phyloP scores from a whole-genome alignment of 2,113 vertebrate species.

The Phocoena phocoena region DNA sequence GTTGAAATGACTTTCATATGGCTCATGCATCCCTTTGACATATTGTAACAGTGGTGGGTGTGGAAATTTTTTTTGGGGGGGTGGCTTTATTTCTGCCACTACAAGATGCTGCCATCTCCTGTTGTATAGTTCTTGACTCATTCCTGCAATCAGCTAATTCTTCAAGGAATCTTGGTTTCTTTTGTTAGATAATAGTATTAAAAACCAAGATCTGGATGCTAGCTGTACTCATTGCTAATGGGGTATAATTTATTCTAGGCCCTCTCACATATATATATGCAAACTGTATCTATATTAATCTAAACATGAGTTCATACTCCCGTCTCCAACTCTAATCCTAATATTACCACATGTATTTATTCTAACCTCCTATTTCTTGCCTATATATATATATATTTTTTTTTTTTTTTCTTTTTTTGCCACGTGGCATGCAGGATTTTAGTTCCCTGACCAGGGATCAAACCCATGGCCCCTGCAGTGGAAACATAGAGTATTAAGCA shows the following conservation, averaged over 20 bases:
- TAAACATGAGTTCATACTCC: neutral
- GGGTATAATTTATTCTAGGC: neutral
- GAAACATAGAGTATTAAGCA: neutral
- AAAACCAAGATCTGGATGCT: neutral
- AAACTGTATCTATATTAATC: neutral
- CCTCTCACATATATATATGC: neutral
- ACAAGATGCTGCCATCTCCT: neutral
- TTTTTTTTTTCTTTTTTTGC: neutral
- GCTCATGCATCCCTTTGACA: neutral
- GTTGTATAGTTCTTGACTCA: neutral
- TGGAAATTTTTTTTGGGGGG: neutral
- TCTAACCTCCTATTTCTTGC: neutral
- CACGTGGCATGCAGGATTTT: neutral
- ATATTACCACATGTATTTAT: neutral
- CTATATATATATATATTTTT: neutral
- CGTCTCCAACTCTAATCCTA: neutral
- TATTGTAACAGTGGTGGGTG: neutral
- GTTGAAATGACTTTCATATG: neutral
- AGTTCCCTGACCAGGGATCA: neutral
- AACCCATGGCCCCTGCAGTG: neutral
- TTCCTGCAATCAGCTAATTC: neutral
- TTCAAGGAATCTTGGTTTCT: neutral
- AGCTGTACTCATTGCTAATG: neutral
- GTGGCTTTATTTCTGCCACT: neutral
- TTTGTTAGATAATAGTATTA: neutral